phyloP scores from a whole-genome alignment of 2,113 vertebrate genomes.

The Brachypodius melanocephalos region DNA sequence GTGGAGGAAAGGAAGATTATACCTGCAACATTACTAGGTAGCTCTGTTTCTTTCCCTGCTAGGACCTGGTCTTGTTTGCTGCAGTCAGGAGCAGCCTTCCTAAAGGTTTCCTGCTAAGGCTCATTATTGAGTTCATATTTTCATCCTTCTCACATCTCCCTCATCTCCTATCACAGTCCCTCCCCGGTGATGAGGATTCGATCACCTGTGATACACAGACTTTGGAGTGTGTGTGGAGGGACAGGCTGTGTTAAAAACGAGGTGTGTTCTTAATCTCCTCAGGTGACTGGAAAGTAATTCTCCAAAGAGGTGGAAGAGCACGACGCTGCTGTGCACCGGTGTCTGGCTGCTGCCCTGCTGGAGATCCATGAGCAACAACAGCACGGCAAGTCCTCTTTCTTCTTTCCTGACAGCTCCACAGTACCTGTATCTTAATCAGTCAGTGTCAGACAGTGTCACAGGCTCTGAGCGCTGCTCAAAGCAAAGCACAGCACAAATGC shows the following conservation, averaged over 20 bases:
- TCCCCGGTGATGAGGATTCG: background rate
- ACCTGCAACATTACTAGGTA: background rate
- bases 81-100: background rate
- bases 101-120: background rate
- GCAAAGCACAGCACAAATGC: slow-evolving; percentile 25
- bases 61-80: background rate
- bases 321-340: background rate
- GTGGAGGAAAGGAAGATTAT: background rate
- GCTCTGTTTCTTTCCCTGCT: background rate
- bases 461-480: background rate
- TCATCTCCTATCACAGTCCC: background rate
- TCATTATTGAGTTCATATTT: background rate
- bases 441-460: slow-evolving; percentile 50
- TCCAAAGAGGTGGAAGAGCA: background rate
- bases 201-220: background rate
- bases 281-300: slow-evolving; percentile 17
- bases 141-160: background rate
- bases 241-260: background rate
- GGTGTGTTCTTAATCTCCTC: background rate
- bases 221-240: background rate
- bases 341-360: slow-evolving; percentile 46
- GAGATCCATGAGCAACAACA: slow-evolving; percentile 8
- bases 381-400: slow-evolving; percentile 13
- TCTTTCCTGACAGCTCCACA: slow-evolving; percentile 31
- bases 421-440: slow-evolving; percentile 51